Base-by-base conservation (phyloP, 2,797 vertebrate species). In the Aeoliscus strigatus region DNA sequence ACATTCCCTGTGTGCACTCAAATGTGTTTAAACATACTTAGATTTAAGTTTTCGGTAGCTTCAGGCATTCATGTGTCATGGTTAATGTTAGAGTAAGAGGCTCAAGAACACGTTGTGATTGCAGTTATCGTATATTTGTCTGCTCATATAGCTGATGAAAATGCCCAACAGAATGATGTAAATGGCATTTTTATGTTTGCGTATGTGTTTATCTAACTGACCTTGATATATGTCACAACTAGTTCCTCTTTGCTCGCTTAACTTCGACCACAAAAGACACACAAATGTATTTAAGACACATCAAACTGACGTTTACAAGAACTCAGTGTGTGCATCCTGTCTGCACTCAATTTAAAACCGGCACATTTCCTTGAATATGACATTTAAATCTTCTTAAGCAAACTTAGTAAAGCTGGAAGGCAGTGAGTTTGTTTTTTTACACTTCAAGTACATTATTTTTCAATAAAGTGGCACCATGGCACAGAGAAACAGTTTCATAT, bases 321-420 rank as follows among this genome's bases (percentile, higher is more conserved):
- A 14, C 43, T 23, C 41, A n/a, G 33, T 4, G 32, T 17, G 17
- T 41, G 45, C 74, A 50, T 79, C 75, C 75, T 79, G 72, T 59
- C 45, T 51, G 24, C 1, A 4, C 48, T 47, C 1, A 0, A n/a
- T n/a, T n/a, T n/a, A n/a, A n/a, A n/a, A n/a, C n/a, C n/a, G n/a
- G n/a, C n/a, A n/a, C n/a, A 50, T 72, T 79, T 83, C 78, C 73
- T 60, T 6, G 64, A 79, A 80, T 51, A 8, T 81, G 81, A 81
- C 81, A 77, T 81, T 81, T 79, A 66, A 28, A 47, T 45, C 6
- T 41, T 39, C 58, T 49, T 10, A 41, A n/a, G 44, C 62, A 30
- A 30, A 60, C 27, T n/a, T 8, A 10, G 36, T 29, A 5, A 37
- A n/a, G n/a, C n/a, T n/a, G n/a, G n/a, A 27, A 69, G 26, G 27